Evolutionary conservation across 1,140 invertebrate species (phyloP).

Genomic region (Aphaenogaster ashmeadi): DNA sequence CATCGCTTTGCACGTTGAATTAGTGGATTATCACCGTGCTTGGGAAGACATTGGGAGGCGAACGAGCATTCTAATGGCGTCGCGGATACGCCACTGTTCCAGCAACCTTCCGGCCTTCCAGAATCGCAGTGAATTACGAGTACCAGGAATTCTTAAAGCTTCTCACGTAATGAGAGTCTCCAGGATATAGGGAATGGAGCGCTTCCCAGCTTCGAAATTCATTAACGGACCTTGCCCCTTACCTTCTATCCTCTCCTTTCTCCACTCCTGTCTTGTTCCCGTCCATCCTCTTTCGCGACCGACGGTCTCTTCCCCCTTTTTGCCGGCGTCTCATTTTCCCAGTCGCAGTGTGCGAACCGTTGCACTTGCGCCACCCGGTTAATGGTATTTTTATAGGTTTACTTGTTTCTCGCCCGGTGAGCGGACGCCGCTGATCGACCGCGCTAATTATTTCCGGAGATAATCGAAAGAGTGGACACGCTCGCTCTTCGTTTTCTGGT

Average conservation of each 20-base stretch:
- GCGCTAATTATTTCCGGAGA: slow-evolving; percentile 75
- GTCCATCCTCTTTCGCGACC: slow-evolving; percentile 25
- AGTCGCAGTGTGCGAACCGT: slow-evolving; percentile 69
- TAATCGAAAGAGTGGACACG: slow-evolving; percentile 68
- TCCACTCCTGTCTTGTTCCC: slow-evolving; percentile 5
- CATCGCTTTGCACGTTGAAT: slow-evolving; percentile 69
- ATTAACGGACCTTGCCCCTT: slow-evolving; percentile 75
- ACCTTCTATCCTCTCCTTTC: slow-evolving; percentile 51
- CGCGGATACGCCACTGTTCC: slow-evolving; percentile 71
- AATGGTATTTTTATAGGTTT: slow-evolving; percentile 77
- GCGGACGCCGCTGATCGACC: slow-evolving; percentile 69
- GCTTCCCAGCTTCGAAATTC: slow-evolving; percentile 79
- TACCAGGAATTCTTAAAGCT: slow-evolving; percentile 79
- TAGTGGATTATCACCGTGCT: slow-evolving; percentile 75
- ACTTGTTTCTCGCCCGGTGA: slow-evolving; percentile 73
- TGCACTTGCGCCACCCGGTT: slow-evolving; percentile 68
- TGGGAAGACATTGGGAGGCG: slow-evolving; percentile 50
- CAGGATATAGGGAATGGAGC: slow-evolving; percentile 76
- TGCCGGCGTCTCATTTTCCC: slow-evolving; percentile 45
- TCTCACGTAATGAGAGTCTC: slow-evolving; percentile 82
- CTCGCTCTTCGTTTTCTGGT: slow-evolving; percentile 29
- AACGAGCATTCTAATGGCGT: slow-evolving; percentile 77
- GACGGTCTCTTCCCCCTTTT: slow-evolving; percentile 29
- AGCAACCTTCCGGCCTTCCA: slow-evolving; percentile 67
- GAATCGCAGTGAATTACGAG: slow-evolving; percentile 79